phyloP scores from a whole-genome alignment of 2,113 vertebrate genomes.

The Paradisaea rubra region DNA sequence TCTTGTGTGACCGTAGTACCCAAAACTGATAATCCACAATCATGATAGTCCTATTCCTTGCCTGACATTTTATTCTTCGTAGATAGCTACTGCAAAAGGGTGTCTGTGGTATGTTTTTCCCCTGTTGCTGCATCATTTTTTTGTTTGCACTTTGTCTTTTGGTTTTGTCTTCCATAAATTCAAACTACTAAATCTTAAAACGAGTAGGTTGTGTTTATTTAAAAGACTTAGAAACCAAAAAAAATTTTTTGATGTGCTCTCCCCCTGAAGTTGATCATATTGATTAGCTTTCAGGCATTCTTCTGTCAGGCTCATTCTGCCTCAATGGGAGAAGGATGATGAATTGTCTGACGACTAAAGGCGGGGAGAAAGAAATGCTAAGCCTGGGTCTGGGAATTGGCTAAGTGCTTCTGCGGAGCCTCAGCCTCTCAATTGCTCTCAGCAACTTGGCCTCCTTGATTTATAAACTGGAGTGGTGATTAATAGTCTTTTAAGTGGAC shows the following conservation, averaged over 20 bases:
- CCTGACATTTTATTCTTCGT: constrained; percentile 14
- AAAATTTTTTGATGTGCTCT: constrained; percentile 63
- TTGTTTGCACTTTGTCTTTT: constrained; percentile 57
- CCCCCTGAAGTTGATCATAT: constrained; percentile 61
- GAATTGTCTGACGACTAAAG: constrained; percentile 83
- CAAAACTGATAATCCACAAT: constrained; percentile 31
- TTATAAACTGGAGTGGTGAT: constrained; percentile 95
- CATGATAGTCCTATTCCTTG: not conserved
- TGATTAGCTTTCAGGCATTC: constrained; percentile 74
- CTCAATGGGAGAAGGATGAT: constrained; percentile 87
- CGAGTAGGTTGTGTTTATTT: constrained; percentile 65
- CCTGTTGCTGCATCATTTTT: not conserved
- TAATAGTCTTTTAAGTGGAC: constrained; percentile 96
- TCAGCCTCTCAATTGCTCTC: constrained; percentile 83
- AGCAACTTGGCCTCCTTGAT: constrained; percentile 85
- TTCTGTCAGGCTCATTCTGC: constrained; percentile 80
- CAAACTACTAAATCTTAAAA: constrained; percentile 58
- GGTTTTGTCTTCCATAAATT: constrained; percentile 73
- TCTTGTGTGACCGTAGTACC: constrained; percentile 26
- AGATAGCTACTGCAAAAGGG: not conserved
- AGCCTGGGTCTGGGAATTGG: constrained; percentile 88
- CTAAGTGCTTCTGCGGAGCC: constrained; percentile 89
- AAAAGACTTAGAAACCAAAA: constrained; percentile 57
- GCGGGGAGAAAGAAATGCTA: constrained; percentile 76
- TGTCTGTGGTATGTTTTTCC: not conserved